A percentile compares a stretch with the other conserved stretches of the same genome.
Evolutionary conservation across 2,113 vertebrate genomes (phyloP).

Genomic region (Otus sunia): DNA sequence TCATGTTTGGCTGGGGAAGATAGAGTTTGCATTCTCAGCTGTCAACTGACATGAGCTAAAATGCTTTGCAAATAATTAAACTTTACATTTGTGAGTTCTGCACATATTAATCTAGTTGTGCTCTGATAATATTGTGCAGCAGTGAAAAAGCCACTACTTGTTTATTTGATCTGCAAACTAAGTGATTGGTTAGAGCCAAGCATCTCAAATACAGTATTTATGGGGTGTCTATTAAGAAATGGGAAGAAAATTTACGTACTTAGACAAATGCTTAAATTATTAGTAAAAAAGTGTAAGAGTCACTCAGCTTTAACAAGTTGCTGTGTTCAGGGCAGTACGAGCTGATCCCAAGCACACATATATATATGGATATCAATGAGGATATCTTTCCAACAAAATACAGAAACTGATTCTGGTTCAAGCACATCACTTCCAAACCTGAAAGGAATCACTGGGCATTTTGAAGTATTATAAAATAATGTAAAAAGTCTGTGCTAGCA

Average conservation of each 20-base stretch:
- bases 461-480: neutral
- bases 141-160: neutral
- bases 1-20: neutral
- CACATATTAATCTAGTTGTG: neutral
- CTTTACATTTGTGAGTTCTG: neutral
- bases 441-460: neutral
- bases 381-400: neutral
- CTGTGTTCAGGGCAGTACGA: neutral
- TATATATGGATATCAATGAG: neutral
- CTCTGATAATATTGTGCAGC: neutral
- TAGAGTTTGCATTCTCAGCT: neutral
- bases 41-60: neutral
- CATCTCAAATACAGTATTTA: neutral
- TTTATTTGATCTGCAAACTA: slow-evolving; percentile 1
- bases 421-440: neutral
- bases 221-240: neutral
- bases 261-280: neutral
- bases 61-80: neutral
- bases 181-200: neutral
- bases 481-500: rapidly evolving
- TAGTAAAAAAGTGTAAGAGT: neutral
- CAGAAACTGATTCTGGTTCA: neutral
- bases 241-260: neutral
- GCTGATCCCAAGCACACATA: neutral
- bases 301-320: neutral